phyloP scores from a whole-genome alignment of 2,113 vertebrate genomes.

The Struthidea cinerea region DNA sequence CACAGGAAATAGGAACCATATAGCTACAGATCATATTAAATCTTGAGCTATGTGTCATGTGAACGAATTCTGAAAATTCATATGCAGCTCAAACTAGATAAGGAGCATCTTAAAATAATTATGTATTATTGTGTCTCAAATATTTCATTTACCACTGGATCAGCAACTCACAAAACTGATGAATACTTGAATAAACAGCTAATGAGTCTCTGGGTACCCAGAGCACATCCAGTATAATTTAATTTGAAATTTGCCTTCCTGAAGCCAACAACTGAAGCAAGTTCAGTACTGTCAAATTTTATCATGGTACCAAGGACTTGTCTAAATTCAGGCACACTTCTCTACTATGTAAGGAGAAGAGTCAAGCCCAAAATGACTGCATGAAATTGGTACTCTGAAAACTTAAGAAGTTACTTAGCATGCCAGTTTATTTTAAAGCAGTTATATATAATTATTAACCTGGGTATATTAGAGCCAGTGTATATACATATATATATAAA shows the following conservation, averaged over 20 bases:
- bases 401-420: not conserved
- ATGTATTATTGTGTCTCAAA: not conserved
- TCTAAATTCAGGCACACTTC: not conserved
- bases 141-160: not conserved
- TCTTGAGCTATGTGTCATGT: not conserved
- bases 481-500: not conserved
- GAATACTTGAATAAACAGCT: not conserved
- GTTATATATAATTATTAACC: not conserved
- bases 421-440: not conserved
- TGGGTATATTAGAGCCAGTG: not conserved
- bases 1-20: not conserved
- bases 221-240: not conserved
- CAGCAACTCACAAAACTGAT: not conserved
- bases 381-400: not conserved
- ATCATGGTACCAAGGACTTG: not conserved
- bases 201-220: not conserved
- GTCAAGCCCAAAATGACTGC: not conserved
- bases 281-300: not conserved
- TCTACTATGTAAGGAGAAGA: not conserved
- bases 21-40: not conserved
- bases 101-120: not conserved
- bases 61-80: not conserved
- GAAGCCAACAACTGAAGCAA: not conserved
- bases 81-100: not conserved
- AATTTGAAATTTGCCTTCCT: not conserved